Percentiles rank a stretch among this genome's conserved stretches.
Conservation (phyloP, 2,113 vertebrate species). For the Hippocampus comes region DNA sequence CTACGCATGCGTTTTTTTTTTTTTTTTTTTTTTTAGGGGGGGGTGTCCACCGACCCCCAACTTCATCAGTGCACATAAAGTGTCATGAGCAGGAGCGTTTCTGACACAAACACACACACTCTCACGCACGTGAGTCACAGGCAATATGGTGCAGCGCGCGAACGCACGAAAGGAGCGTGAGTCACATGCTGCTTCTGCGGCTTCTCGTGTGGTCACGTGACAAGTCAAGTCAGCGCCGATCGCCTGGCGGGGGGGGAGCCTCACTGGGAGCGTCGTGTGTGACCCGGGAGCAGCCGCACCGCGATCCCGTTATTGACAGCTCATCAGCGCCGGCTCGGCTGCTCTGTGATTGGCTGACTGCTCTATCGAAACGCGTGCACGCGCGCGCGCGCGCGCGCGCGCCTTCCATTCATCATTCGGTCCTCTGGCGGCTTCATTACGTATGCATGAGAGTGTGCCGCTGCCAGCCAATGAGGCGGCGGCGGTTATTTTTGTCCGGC, state of each 20-base stretch:
- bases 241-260: background rate
- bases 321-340: too few species aligned
- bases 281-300: too few species aligned
- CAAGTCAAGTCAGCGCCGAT: background rate
- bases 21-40: too few species aligned
- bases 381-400: background rate
- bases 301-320: too few species aligned
- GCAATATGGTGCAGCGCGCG: background rate
- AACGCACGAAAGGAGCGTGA: background rate
- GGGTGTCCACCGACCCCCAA: too few species aligned
- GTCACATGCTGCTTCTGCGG: too few species aligned
- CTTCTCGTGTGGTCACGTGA: background rate
- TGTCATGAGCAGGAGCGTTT: too few species aligned
- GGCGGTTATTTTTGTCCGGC: conserved; percentile 47
- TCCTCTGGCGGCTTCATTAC: conserved; percentile 12
- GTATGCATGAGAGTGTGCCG: conserved; percentile 16
- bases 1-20: too few species aligned
- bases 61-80: too few species aligned
- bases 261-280: background rate
- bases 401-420: conserved; percentile 31
- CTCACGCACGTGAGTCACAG: background rate
- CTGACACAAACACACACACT: too few species aligned
- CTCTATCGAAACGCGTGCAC: background rate
- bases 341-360: background rate
- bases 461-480: conserved; percentile 27